Percentiles rank a stretch among this genome's conserved stretches.
phyloP scores from a whole-genome alignment of 2,888 invertebrate genomes.

The Cosmia trapezina region DNA sequence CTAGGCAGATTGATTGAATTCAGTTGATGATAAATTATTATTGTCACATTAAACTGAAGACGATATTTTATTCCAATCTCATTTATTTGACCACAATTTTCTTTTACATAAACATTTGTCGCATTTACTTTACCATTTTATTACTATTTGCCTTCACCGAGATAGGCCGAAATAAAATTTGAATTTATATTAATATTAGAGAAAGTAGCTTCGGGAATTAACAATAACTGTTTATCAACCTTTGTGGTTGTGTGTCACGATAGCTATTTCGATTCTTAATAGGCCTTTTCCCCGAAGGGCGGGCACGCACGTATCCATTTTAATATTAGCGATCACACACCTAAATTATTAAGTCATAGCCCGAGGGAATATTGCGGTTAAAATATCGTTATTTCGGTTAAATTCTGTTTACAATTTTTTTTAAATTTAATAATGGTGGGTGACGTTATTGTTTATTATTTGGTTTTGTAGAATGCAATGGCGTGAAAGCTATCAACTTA shows the following conservation, averaged over 20 bases:
- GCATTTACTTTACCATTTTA: slow-evolving; percentile 33
- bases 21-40: background rate
- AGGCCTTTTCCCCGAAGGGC: slow-evolving; percentile 66
- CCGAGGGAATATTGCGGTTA: slow-evolving; percentile 62
- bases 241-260: slow-evolving; percentile 65
- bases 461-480: background rate
- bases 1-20: too few species aligned
- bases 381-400: slow-evolving; percentile 60
- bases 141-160: slow-evolving; percentile 10
- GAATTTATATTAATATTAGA: slow-evolving; percentile 44
- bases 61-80: background rate
- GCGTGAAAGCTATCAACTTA: accelerated
- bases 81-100: slow-evolving; percentile 20
- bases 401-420: slow-evolving; percentile 27
- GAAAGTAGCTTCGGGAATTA: slow-evolving; percentile 40
- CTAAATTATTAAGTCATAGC: slow-evolving; percentile 72
- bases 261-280: slow-evolving; percentile 65
- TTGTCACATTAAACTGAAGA: background rate
- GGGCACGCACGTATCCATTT: slow-evolving; percentile 70
- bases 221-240: slow-evolving; percentile 54
- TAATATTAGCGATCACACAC: slow-evolving; percentile 71
- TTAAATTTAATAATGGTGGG: slow-evolving; percentile 18
- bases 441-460: slow-evolving; percentile 21
- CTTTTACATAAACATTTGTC: slow-evolving; percentile 4
- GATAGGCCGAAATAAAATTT: slow-evolving; percentile 36